These are phyloP conservation scores for Uloborus diversus DNA, from an alignment of 1,140 invertebrate species.

Conservation along the genomic window DNA sequence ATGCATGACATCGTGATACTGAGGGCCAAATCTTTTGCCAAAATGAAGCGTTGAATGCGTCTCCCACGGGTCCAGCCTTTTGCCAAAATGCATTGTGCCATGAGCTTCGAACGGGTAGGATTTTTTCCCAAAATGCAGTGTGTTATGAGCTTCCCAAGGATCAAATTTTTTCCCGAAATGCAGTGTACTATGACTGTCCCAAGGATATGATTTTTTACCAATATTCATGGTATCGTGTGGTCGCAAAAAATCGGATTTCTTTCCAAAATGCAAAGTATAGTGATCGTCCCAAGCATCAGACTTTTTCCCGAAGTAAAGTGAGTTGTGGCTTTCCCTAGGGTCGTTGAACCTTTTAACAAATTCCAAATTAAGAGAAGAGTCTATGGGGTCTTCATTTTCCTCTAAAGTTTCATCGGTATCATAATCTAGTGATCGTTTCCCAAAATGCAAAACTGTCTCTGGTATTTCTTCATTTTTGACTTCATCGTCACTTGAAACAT, in stretches of 20 bases:
- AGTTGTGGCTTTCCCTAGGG: not conserved
- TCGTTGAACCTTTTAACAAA: not conserved
- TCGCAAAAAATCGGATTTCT: not conserved
- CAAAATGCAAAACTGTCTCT: not conserved
- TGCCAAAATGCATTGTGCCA: not conserved
- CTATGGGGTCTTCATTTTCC: not conserved
- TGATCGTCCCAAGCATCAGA: slow-evolving; percentile 13
- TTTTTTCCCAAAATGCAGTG: slow-evolving; percentile 17
- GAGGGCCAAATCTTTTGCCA: not conserved
- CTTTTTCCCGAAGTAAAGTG: slow-evolving; percentile 18
- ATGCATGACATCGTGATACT: not conserved
- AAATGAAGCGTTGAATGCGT: not conserved
- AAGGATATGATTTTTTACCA: slow-evolving; percentile 7
- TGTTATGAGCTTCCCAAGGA: slow-evolving; percentile 8
- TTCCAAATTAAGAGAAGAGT: not conserved
- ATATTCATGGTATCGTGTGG: slow-evolving; percentile 3
- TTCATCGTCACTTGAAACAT: not conserved
- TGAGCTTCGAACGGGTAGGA: not conserved
- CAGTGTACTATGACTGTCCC: not conserved
- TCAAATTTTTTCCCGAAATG: slow-evolving; percentile 21
- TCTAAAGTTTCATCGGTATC: not conserved
- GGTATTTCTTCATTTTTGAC: not conserved
- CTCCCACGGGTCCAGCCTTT: not conserved
- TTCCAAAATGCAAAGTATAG: slow-evolving; percentile 22
- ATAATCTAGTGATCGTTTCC: not conserved